Base-by-base conservation (phyloP, 2,113 vertebrate genomes). In the Saccopteryx leptura region DNA sequence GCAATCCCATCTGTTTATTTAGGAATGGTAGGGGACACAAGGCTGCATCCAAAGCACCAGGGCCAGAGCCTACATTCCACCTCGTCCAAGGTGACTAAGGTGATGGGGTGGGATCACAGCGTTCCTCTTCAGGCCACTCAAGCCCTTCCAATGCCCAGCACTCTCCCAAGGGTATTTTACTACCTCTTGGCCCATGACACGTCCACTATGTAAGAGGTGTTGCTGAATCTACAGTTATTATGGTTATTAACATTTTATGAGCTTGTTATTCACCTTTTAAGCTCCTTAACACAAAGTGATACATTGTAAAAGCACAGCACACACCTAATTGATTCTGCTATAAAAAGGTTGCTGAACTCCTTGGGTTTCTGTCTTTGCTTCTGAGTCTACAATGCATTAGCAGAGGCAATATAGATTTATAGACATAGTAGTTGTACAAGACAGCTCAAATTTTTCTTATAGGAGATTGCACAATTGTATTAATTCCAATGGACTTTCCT, bases 231-330 rank as follows among this genome's bases (percentile, higher is more conserved):
- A 97, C 61, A 97, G 97, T 98, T 98, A 98, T 98, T 98, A 98
- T 85, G 97, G 97, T 98, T 98, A 98, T 98, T 99, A 98, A 97
- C 96, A 97, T 98, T 98, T 99, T 98, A 99, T 98, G 97, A 98
- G 95, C 96, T 98, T 98, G 97, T 98, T 98, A 99, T 98, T 98
- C 98, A 98, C 97, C 98, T 95, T 93, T 97, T 98, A 97, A 98
- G 95, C 94, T 97, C 83, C 96, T 98, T 98, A 98, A 98, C 96
- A 97, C 92, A 95, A 98, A 98, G 96, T 94, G 93, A 79, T 96
- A 71, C 95, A 95, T 98, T 98, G 98, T 97, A 97, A 98, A 97
- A 98, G 93, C 96, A 95, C 93, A 97, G 94, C 93, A 91, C 97
- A 97, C 92, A 92, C 94, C 97, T 98, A 98, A 98, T 97, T 98